phyloP scores from a whole-genome alignment of 2,888 invertebrate species.

The Erebia aethiops region DNA sequence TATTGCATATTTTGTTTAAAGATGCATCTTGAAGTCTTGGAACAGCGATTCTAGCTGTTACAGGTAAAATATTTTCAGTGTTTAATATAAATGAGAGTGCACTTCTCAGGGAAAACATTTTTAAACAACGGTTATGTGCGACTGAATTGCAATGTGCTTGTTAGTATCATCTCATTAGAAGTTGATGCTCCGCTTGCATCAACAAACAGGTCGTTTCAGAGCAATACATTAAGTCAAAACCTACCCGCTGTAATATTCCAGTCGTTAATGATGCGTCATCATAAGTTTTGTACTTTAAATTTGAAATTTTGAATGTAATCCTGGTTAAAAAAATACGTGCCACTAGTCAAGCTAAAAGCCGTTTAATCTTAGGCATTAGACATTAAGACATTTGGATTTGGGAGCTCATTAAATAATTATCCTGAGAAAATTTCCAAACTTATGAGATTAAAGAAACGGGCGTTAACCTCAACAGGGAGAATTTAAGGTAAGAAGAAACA shows the following conservation, averaged over 20 bases:
- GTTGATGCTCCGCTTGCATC: constrained; percentile 1
- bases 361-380: no score
- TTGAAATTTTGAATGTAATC: no score
- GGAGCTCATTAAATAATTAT: no score
- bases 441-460: no score
- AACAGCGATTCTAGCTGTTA: constrained; percentile 1
- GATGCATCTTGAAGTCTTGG: constrained; percentile 1
- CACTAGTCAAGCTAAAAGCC: no score
- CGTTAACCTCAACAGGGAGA: no score
- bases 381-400: no score
- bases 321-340: no score
- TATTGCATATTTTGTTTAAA: neutral
- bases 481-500: no score
- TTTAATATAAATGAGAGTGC: neutral
- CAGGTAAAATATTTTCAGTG: neutral
- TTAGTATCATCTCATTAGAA: constrained; percentile 14
- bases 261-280: neutral
- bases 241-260: neutral
- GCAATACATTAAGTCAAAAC: constrained; percentile 13
- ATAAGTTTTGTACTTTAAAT: neutral
- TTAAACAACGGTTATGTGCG: neutral
- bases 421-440: no score
- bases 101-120: constrained; percentile 4
- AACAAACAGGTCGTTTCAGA: neutral
- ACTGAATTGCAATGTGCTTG: constrained; percentile 1